Conservation (phyloP, 2,797 vertebrate genomes). For the Lithobates sylvaticus region DNA sequence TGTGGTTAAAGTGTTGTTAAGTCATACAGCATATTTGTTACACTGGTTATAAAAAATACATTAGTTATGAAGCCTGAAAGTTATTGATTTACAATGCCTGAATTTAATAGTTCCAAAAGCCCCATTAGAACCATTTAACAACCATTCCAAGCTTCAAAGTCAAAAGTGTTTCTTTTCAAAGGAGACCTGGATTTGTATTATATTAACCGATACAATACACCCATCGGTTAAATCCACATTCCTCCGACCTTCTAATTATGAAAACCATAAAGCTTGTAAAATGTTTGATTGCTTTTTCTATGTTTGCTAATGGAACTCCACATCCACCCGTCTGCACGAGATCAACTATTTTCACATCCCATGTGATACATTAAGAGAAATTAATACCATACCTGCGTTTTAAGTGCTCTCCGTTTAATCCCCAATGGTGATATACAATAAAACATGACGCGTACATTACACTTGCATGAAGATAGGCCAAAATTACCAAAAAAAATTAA, state of each 20-base stretch:
- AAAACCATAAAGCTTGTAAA: constrained; percentile 49
- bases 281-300: constrained; percentile 39
- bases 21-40: constrained; percentile 12
- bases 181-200: not conserved
- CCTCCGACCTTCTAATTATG: constrained; percentile 50
- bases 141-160: constrained; percentile 27
- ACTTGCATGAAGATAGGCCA: constrained; percentile 27
- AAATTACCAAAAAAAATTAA: constrained; percentile 22
- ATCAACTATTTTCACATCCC: constrained; percentile 45
- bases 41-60: constrained; percentile 41
- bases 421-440: constrained; percentile 48
- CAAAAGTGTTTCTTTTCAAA: constrained; percentile 27
- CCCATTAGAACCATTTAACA: constrained; percentile 32
- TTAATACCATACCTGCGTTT: constrained; percentile 55
- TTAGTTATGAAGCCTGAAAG: constrained; percentile 21
- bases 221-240: constrained; percentile 13
- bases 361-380: constrained; percentile 53
- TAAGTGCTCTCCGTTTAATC: constrained; percentile 45
- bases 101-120: constrained; percentile 35
- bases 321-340: constrained; percentile 36
- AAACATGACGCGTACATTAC: constrained; percentile 35
- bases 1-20: constrained; percentile 27
- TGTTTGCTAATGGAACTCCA: constrained; percentile 56
- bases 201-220: constrained; percentile 27
- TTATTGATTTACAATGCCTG: constrained; percentile 31